Conservation (phyloP, 2,113 vertebrate genomes). For the Takifugu flavidus region DNA sequence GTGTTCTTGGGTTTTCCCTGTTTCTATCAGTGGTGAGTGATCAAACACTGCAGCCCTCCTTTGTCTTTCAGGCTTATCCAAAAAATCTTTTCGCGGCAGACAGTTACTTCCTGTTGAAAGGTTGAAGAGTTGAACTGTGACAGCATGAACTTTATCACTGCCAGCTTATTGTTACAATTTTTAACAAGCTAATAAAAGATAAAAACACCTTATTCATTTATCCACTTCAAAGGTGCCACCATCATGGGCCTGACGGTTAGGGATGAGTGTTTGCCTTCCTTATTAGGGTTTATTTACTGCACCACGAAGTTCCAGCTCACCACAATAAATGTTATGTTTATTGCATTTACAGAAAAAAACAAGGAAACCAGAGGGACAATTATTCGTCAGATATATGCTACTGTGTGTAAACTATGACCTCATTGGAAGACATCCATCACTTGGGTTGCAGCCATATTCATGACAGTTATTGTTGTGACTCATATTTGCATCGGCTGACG, state of each 20-base stretch:
- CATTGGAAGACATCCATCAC: too few species aligned
- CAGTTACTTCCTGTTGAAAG: too few species aligned
- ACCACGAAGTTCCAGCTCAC: background rate
- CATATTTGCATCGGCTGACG: background rate
- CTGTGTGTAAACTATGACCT: background rate
- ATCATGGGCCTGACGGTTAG: background rate
- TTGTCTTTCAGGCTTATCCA: background rate
- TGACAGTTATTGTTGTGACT: background rate
- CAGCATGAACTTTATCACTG: too few species aligned
- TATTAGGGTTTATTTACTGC: too few species aligned
- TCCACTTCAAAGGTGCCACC: too few species aligned
- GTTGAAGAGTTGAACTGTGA: too few species aligned
- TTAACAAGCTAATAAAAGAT: too few species aligned
- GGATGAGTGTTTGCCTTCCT: background rate
- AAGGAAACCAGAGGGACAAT: slow-evolving; percentile 23
- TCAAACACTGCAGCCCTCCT: background rate
- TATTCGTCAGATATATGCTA: background rate
- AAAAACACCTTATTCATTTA: too few species aligned
- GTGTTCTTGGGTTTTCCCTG: background rate
- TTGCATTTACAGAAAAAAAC: background rate
- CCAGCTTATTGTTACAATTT: too few species aligned
- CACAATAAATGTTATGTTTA: background rate
- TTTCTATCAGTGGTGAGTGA: background rate
- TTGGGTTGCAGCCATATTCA: background rate
- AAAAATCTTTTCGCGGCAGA: background rate